These are phyloP conservation scores for Semicossyphus pulcher DNA, from an alignment of 2,113 vertebrate species.

Conservation along the genomic window DNA sequence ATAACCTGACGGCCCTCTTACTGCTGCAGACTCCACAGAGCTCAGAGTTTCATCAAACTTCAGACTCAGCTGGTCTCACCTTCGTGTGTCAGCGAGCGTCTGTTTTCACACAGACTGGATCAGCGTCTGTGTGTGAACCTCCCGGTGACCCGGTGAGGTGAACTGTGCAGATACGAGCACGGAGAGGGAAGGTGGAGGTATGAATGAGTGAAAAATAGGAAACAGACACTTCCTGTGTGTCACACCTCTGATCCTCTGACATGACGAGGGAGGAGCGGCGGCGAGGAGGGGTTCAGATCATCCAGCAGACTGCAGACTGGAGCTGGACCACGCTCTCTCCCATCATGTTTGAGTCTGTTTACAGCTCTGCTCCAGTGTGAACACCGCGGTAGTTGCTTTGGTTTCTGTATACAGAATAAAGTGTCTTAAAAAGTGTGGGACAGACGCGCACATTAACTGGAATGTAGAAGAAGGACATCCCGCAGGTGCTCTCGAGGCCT, in stretches of 20 bases:
- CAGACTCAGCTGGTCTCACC: not conserved
- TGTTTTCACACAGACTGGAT: not conserved
- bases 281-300: not conserved
- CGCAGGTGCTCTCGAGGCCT: not conserved
- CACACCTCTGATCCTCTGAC: conserved; percentile 53
- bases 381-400: conserved; percentile 65
- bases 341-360: conserved; percentile 50
- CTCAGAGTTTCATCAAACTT: not conserved
- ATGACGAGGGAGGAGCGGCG: conserved; percentile 2
- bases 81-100: not conserved
- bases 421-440: not conserved
- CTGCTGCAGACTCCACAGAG: not conserved
- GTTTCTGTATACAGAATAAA: conserved; percentile 11
- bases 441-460: not conserved
- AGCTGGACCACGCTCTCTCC: conserved; percentile 16
- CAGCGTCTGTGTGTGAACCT: conserved; percentile 46
- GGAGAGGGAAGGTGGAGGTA: conserved; percentile 61
- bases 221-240: conserved; percentile 79
- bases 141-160: conserved; percentile 9
- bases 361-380: conserved; percentile 43
- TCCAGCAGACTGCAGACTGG: not conserved
- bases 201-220: conserved; percentile 77
- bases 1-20: not conserved
- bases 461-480: not conserved
- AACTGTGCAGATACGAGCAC: conserved; percentile 6